Evolutionary conservation across 1,140 invertebrate genomes (phyloP), one percentile per base, ranked within the genome.

Genomic region (Phthorimaea operculella): DNA sequence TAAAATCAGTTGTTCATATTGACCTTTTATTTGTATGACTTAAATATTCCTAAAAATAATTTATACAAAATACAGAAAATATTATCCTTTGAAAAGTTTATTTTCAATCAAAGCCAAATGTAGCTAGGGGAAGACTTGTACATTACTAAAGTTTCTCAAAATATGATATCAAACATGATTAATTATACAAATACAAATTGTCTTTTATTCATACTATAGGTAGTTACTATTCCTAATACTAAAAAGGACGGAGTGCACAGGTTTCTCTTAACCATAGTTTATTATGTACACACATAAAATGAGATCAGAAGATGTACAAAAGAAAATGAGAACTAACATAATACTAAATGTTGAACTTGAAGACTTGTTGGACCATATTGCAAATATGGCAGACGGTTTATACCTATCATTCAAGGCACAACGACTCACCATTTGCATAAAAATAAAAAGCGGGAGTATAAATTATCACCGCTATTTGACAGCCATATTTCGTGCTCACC

Each of bases 271-370:
- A 60, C 52, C 54, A 65, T 71, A 74, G 64, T 65, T 71, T 66
- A 72, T 39, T 81, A 76, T 77, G 70, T 76, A 80, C 72, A 80
- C 57, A 72, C 49, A 63, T 33, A 74, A 72, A 70, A 76, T 83
- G 79, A 83, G 79, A 83, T 83, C 79, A 83, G 68, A 76, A 65
- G 78, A 73, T 73, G 47, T 76, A 76, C 71, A 76, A 64, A 55
- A 61, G 62, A 15, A 64, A 49, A 54, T 64, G 21, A 28, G 21
- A 50, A 16, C 16, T 14, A 28, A 28, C 10, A 28, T 66, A 58
- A 58, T 54, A 52, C 52, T 59, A 64, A 74, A 70, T 28, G 36
- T 72, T 74, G 64, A 74, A 72, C 59, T 63, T 60, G 56, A 67
- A 56, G n/a, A 56, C 53, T 52, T 57, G 39, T 47, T 17, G 39